Conservation (phyloP, 2,113 vertebrate genomes). For the Crotalus helleri region DNA sequence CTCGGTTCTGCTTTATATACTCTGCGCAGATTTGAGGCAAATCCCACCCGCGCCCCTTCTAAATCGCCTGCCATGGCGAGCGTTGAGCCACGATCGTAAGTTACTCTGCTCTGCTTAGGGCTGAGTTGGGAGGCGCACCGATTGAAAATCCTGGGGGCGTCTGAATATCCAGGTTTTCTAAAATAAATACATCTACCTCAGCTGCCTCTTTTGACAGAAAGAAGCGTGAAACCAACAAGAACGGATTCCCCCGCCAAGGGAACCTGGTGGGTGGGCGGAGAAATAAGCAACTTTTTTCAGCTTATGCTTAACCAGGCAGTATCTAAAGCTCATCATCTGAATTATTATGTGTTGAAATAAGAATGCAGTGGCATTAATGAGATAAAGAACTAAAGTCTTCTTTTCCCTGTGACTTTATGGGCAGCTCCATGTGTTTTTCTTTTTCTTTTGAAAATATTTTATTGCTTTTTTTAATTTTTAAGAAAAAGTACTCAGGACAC, state of each 20-base stretch:
- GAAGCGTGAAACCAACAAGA: background rate
- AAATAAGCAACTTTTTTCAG: background rate
- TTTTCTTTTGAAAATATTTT: too few relatives aligned
- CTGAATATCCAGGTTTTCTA: background rate
- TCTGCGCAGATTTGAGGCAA: background rate
- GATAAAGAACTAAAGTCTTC: background rate
- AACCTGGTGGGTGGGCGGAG: background rate
- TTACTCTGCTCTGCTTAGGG: background rate
- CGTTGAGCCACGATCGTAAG: background rate
- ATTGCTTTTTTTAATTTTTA: too few relatives aligned
- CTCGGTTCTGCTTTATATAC: background rate
- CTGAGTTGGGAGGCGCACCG: background rate
- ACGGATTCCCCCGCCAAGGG: background rate
- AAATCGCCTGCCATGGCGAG: background rate
- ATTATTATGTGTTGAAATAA: background rate
- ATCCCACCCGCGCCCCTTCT: background rate
- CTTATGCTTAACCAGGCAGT: background rate
- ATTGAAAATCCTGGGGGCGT: background rate
- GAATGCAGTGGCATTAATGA: background rate
- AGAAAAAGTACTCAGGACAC: too few relatives aligned
- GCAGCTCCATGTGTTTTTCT: background rate
- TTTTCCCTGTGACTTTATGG: background rate
- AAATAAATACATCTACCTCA: background rate
- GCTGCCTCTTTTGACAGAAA: background rate
- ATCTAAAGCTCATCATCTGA: background rate